Evolutionary conservation across 2,797 vertebrate species (phyloP).

Genomic region (Micrastur ruficollis): DNA sequence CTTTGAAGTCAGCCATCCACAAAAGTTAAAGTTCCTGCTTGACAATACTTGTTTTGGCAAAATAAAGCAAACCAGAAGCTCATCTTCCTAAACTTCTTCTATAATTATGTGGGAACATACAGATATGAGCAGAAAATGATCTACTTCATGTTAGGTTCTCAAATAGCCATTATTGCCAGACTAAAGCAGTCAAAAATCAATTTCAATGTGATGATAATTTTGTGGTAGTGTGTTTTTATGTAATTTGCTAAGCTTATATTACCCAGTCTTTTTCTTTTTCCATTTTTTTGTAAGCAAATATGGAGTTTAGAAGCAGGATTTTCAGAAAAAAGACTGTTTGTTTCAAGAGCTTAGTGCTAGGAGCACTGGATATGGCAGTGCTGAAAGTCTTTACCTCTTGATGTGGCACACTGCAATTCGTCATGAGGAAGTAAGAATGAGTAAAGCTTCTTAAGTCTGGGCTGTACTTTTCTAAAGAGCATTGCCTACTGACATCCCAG

Average conservation of each 20-base stretch:
- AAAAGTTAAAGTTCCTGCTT: neutral
- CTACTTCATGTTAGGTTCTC: neutral
- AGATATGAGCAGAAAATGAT: neutral
- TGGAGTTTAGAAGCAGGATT: neutral
- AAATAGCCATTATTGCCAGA: neutral
- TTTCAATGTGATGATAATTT: neutral
- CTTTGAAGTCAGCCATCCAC: neutral
- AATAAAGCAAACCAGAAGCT: neutral
- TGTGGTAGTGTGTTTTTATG: neutral
- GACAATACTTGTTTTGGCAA: neutral
- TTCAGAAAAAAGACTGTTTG: neutral
- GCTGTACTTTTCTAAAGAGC: neutral
- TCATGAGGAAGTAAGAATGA: neutral
- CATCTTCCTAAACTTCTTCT: neutral
- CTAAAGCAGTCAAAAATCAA: neutral
- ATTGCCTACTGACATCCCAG: neutral
- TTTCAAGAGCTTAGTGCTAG: neutral
- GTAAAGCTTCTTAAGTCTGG: constrained; percentile 19
- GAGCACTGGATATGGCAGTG: neutral
- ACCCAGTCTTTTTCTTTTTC: neutral
- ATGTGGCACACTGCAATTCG: neutral
- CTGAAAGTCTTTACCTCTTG: neutral
- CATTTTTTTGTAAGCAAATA: neutral
- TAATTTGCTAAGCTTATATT: neutral
- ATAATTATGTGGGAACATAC: neutral